Conservation (phyloP, 2,888 invertebrate genomes). For the Dicranocentrus wangi region DNA sequence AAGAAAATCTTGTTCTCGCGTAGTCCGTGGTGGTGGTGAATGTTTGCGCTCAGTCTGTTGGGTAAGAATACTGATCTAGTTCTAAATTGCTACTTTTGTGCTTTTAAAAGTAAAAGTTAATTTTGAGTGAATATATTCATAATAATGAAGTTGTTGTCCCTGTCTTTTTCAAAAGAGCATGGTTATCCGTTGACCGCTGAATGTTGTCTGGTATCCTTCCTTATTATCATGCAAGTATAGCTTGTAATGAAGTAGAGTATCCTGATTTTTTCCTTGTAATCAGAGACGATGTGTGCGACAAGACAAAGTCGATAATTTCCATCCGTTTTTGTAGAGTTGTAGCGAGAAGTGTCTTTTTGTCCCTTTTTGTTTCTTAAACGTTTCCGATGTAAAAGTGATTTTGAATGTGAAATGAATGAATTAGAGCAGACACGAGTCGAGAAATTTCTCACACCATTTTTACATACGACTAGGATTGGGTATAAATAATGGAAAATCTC, state of each 20-base stretch:
- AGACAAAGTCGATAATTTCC: neutral
- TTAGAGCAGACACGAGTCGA: slow-evolving; percentile 3
- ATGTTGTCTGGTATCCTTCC: no score
- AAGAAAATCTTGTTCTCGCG: slow-evolving; percentile 43
- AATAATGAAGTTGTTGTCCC: slow-evolving; percentile 34
- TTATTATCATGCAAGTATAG: neutral
- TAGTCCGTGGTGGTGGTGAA: no score
- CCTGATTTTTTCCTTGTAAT: slow-evolving; percentile 41
- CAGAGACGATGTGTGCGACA: slow-evolving; percentile 21
- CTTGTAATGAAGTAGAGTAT: slow-evolving; percentile 40
- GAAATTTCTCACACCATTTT: slow-evolving; percentile 44
- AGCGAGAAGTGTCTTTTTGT: no score
- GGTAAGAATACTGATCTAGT: slow-evolving; percentile 44
- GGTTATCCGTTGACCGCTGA: no score
- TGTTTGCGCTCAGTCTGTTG: slow-evolving; percentile 22
- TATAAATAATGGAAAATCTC: slow-evolving; percentile 22
- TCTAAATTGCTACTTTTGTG: slow-evolving; percentile 51
- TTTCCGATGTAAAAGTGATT: slow-evolving; percentile 2
- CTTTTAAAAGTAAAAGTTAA: slow-evolving; percentile 60
- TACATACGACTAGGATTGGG: slow-evolving; percentile 12
- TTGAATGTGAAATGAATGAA: neutral
- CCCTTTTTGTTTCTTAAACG: no score
- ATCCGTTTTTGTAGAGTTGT: no score
- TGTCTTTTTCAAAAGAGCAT: neutral
- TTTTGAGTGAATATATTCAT: slow-evolving; percentile 28